Base-by-base conservation (phyloP, 2,113 vertebrate species). In the Galbula dea region DNA sequence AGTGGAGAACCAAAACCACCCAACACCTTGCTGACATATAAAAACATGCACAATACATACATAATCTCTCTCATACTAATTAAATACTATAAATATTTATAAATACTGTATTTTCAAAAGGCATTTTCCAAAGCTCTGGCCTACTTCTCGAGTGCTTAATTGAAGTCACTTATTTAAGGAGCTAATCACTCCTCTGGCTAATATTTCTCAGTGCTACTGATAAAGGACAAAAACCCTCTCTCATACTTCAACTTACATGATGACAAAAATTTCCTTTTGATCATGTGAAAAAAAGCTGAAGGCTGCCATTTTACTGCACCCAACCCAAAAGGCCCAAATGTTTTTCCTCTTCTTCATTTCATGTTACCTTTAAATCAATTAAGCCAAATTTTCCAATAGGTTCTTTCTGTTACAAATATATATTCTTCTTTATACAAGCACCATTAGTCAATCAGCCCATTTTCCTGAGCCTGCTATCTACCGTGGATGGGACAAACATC, bases 161-260 rank as follows among this genome's bases (percentile, higher is more conserved):
- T 51, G 26, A 55, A 14, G 30, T 32, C 49, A 26, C 34, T 59
- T 55, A 15, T 24, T 73, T 29, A 14, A 83, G 65, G 41, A 74
- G 55, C 39, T 81, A 18, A 88, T 55, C 22, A 4, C 26, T 54
- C 10, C 41, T 52, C 2, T 13, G 11, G 22, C 34, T 45, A 51
- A 7, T 18, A 43, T 15, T 41, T 66, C 55, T 68, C 48, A 61
- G 37, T 5, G 26, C 20, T 74, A 26, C 2, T 9, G 75, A 69
- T 19, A 45, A 76, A 72, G n/a, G n/a, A n/a, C n/a, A 66, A 37
- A 65, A 34, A 34, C 9, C 7, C n/a, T 30, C 37, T 41, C 16
- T 49, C 20, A 3, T 18, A 49, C 6, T 82, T 59, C 43, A 26
- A 0, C 14, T 14, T 39, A 37, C 10, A 22, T 8, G 1, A 12